Conservation (phyloP, 2,797 vertebrate species). For the Neostethus bicornis region DNA sequence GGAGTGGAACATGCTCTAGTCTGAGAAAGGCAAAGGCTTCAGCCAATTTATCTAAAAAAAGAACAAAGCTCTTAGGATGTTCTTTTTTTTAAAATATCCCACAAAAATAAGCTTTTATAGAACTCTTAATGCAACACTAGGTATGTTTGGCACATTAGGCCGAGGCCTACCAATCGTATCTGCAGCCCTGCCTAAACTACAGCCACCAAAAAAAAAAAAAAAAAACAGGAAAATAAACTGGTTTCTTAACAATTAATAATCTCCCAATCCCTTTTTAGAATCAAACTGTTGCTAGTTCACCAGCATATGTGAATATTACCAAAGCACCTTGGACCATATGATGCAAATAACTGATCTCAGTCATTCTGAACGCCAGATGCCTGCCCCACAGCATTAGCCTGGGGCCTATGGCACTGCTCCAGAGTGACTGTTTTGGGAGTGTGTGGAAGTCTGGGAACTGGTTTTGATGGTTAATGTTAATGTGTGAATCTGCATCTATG, state of each 20-base stretch:
- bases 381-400: constrained; percentile 59
- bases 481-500: constrained; percentile 17
- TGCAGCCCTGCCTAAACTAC: constrained; percentile 44
- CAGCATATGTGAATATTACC: constrained; percentile 68
- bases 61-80: constrained; percentile 41
- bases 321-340: constrained; percentile 71
- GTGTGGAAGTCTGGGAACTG: constrained; percentile 20
- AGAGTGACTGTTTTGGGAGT: constrained; percentile 65
- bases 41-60: constrained; percentile 46
- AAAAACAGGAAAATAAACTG: constrained; percentile 18
- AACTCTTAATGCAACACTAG: constrained; percentile 44
- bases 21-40: constrained; percentile 62
- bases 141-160: constrained; percentile 52
- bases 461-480: constrained; percentile 22
- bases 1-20: constrained; percentile 68
- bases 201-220: constrained; percentile 29
- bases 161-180: constrained; percentile 35
- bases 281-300: constrained; percentile 61
- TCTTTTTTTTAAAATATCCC: constrained; percentile 20
- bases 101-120: constrained; percentile 38
- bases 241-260: constrained; percentile 39
- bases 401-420: constrained; percentile 70
- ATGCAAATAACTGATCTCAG: constrained; percentile 60
- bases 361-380: constrained; percentile 55
- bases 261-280: constrained; percentile 64